These are phyloP conservation scores for Maniola hyperantus DNA, from an alignment of 2,888 invertebrate genomes.

Conservation along the genomic window DNA sequence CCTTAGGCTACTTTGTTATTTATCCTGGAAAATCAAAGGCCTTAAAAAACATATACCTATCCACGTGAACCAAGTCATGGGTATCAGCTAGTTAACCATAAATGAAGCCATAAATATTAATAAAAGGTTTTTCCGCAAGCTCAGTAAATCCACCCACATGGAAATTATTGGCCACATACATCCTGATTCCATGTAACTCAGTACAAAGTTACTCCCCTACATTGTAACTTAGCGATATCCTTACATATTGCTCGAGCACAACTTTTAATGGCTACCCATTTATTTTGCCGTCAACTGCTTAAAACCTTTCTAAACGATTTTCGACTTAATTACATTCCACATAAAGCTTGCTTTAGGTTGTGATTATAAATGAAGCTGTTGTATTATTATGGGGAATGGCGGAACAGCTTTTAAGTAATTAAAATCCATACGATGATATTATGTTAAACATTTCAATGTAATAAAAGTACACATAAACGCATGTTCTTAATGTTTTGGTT, in stretches of 20 bases:
- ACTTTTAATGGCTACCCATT: constrained; percentile 30
- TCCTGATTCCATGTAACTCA: constrained; percentile 19
- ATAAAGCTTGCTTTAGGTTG: constrained; percentile 1
- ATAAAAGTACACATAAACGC: background rate
- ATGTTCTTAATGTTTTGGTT: background rate
- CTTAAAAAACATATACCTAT: no score
- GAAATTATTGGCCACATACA: constrained; percentile 20
- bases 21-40: no score
- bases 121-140: constrained; percentile 11
- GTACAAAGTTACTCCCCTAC: constrained; percentile 18
- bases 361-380: constrained; percentile 14
- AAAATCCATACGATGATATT: constrained; percentile 19
- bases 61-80: no score
- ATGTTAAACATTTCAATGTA: background rate
- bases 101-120: constrained; percentile 6
- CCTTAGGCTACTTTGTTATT: no score
- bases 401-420: constrained; percentile 25
- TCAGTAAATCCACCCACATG: constrained; percentile 11
- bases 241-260: constrained; percentile 23
- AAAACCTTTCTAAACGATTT: constrained; percentile 2
- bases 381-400: constrained; percentile 8
- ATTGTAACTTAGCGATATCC: constrained; percentile 28
- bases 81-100: background rate
- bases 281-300: constrained; percentile 22
- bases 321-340: background rate